Evolutionary conservation across 2,797 vertebrate species (phyloP), one percentile per base, ranked within the genome.

Genomic region (Pampus argenteus): DNA sequence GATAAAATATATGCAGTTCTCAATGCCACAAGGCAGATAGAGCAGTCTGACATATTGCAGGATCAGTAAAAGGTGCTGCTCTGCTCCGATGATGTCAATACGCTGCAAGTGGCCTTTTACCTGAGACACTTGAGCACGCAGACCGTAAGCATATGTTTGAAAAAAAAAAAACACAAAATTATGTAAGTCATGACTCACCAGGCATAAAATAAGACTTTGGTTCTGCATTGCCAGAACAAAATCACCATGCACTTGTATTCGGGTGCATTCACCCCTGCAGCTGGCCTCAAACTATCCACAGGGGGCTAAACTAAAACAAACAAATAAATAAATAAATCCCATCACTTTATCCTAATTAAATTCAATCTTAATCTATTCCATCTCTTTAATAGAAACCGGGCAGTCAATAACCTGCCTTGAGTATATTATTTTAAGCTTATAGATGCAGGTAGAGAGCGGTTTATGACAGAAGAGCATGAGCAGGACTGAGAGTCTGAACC

Each of bases 121-220:
- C 78, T 71, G 64, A 78, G 40, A 64, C 3, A 42, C 72, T 63
- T 26, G 31, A 34, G 72, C 51, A 80, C 17, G 23, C 72, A 71
- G 82, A 71, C 55, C 25, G 42, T 17, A 6, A 65, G 70, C 69
- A 92, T 90, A 84, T 66, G 67, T 90, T 85, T 71, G 65, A 76
- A 81, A 85, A 77, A 62, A 75, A n/a, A 86, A 84, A 71, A 79
- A 87, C 82, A 86, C 83, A 74, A 80, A 90, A 93, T 94, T 90
- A 95, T 91, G 76, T 88, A 94, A 92, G 87, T 80, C 66, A 69
- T 93, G 93, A 93, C 85, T 93, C 92, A 93, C 82, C 73, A 61
- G 71, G 83, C 69, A 84, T 84, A 85, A 87, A 87, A 84, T 78
- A 82, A 86, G 84, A 86, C 65, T 67, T 38, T n/a, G n/a, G 65